phyloP scores from a whole-genome alignment of 1,140 invertebrate species.

The Atopsyche davidsoni region DNA sequence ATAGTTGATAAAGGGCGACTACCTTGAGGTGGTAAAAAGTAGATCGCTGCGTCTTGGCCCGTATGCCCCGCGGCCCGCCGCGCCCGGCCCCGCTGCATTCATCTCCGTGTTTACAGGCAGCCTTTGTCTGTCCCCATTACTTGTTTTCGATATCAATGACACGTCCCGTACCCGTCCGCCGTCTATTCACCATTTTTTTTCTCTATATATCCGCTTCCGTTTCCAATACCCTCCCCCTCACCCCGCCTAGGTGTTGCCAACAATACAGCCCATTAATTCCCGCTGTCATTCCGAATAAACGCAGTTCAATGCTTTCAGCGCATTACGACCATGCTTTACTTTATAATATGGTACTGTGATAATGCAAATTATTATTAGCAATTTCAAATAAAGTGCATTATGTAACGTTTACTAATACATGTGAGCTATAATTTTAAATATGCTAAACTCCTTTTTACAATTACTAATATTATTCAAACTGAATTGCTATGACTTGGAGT shows the following conservation, averaged over 20 bases:
- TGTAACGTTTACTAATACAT: too few species aligned
- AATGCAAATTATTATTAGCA: too few species aligned
- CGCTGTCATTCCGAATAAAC: slow-evolving; percentile 12
- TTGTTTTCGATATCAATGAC: slow-evolving; percentile 28
- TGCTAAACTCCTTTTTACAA: too few species aligned
- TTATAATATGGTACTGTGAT: too few species aligned
- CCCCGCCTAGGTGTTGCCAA: slow-evolving; percentile 13
- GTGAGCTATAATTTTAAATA: too few species aligned
- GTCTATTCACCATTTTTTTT: slow-evolving; percentile 9
- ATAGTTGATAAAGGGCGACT: too few species aligned
- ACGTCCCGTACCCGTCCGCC: slow-evolving; percentile 7
- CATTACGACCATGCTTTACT: too few species aligned
- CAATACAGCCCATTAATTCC: slow-evolving; percentile 19
- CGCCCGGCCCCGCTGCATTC: neutral
- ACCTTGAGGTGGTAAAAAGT: too few species aligned
- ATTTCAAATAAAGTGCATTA: too few species aligned
- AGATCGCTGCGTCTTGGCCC: too few species aligned
- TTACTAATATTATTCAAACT: too few species aligned
- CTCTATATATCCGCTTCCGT: slow-evolving; percentile 15
- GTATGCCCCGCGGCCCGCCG: neutral
- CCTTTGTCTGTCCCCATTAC: slow-evolving; percentile 17
- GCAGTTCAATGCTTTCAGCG: slow-evolving; percentile 4
- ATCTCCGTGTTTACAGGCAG: slow-evolving; percentile 11
- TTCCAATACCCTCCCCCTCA: slow-evolving; percentile 10
- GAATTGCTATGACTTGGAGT: too few species aligned